Evolutionary conservation across 2,797 vertebrate species (phyloP), one percentile per base, ranked within the genome.

Genomic region (Hozukius guyotensis): DNA sequence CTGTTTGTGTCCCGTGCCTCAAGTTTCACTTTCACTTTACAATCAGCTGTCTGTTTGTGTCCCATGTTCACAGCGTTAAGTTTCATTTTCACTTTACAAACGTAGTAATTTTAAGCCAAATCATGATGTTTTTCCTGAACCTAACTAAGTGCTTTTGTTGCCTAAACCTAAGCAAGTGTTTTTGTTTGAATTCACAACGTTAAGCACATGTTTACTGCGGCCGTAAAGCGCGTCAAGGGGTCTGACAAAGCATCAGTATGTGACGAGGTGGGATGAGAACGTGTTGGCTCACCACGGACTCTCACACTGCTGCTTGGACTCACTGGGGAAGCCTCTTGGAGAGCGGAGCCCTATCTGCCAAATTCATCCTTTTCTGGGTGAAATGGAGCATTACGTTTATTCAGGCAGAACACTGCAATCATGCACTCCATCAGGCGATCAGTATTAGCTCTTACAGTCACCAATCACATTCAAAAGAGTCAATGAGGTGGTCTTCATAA

Each of bases 351-450:
- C 66, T 73, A 29, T 65, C 74, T 80, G 72, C 20, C 49, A 83
- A 82, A 81, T 77, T 80, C 76, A 11, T 70, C 67, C 5, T 2
- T 75, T 78, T 88, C 60, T 73, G 52, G 69, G 83, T 80, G 80
- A 92, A 90, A 88, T 82, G 82, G 84, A 83, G 79, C 77, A 32
- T 75, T 60, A 70, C 38, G 72, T 72, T 71, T 86, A 80, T 67
- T 91, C 83, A 80, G 80, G 80, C 81, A 78, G 75, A 90, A 87
- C 75, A 46, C 29, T 75, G 83, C 83, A 81, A 84, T 89, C 82
- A 86, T 52, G 70, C 77, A 80, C 69, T 79, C 77, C 72, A 87
- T 87, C 79, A 83, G 74, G 68, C 24, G 59, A 78, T 76, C 67
- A 70, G 63, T 81, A 77, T 81, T 65, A 72, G 75, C 72, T 64